These are phyloP conservation scores for Micromys minutus DNA, from an alignment of 2,113 vertebrate genomes.

Conservation along the genomic window DNA sequence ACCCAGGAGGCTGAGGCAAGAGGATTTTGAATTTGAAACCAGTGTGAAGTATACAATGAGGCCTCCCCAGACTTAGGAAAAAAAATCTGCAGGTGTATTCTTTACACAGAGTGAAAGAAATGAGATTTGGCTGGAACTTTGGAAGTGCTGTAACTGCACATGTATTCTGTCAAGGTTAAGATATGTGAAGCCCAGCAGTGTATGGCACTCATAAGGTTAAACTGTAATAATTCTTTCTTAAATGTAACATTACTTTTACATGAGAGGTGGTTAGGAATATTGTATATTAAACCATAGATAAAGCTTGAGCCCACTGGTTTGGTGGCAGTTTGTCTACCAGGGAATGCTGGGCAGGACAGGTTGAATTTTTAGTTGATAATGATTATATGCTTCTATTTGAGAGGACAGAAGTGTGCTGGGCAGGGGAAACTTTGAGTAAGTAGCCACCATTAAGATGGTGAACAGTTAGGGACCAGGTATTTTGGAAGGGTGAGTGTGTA, in stretches of 20 bases:
- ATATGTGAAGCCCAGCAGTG: not conserved
- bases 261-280: not conserved
- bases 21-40: not conserved
- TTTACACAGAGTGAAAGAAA: not conserved
- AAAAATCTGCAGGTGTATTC: not conserved
- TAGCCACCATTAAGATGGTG: not conserved
- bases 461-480: not conserved
- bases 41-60: not conserved
- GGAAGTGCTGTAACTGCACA: not conserved
- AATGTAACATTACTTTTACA: not conserved
- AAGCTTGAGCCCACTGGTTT: not conserved
- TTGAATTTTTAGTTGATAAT: not conserved
- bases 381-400: not conserved
- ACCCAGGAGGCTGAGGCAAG: not conserved
- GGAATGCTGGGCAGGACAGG: not conserved
- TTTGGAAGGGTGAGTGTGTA: not conserved
- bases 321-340: not conserved
- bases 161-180: not conserved
- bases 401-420: not conserved
- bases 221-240: not conserved
- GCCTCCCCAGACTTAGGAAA: too few relatives aligned
- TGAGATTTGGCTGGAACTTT: not conserved
- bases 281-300: not conserved
- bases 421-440: not conserved
- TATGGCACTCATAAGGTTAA: not conserved